Conservation (phyloP, 2,113 vertebrate species). For the Microtus pennsylvanicus region DNA sequence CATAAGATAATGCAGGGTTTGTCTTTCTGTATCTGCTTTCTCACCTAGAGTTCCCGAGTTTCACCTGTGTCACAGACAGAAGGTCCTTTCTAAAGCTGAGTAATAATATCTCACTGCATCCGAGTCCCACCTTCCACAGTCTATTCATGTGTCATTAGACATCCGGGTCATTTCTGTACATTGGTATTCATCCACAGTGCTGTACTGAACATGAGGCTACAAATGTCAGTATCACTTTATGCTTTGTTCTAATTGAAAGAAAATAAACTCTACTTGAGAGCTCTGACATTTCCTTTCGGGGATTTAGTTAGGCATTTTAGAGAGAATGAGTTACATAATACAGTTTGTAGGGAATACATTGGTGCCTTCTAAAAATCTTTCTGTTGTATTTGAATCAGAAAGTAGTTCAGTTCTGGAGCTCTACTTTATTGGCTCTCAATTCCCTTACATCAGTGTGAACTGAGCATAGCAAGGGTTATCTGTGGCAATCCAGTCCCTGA, state of each 20-base stretch:
- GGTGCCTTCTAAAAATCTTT: neutral
- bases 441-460: accelerated
- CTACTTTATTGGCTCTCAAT: neutral
- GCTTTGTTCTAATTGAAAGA: constrained; percentile 38
- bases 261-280: neutral
- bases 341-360: neutral
- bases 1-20: too few species aligned
- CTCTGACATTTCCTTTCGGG: neutral
- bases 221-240: neutral
- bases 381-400: neutral
- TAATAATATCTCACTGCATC: neutral
- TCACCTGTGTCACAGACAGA: neutral
- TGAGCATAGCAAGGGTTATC: neutral
- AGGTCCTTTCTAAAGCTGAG: neutral
- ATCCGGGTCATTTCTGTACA: neutral
- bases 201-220: neutral
- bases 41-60: neutral
- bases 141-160: neutral
- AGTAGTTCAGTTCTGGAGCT: neutral
- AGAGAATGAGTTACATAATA: constrained; percentile 13
- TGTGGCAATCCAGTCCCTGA: neutral
- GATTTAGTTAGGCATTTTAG: constrained; percentile 34
- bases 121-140: neutral
- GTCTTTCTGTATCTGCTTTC: neutral
- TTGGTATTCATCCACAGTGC: neutral